Evolutionary conservation across 2,113 vertebrate genomes (phyloP).

Genomic region (Poecile atricapillus): DNA sequence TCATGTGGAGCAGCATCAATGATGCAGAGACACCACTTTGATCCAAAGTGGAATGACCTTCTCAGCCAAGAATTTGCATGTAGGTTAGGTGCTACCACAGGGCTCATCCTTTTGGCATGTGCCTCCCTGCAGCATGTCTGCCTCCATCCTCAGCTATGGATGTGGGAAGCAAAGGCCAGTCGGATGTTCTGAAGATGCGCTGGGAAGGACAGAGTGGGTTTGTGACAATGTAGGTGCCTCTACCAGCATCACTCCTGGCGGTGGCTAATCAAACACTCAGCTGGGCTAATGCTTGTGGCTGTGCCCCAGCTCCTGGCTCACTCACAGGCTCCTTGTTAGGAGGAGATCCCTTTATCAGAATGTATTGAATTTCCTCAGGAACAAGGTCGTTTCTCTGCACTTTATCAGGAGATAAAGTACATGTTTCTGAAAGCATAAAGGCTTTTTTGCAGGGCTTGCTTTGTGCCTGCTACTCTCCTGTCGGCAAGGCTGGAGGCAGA

Average conservation of each 20-base stretch:
- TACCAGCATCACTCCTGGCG: rapidly evolving
- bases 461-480: background rate
- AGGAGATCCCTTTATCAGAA: background rate
- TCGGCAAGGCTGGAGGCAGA: background rate
- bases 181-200: rapidly evolving
- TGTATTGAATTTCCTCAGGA: background rate
- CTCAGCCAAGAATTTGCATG: background rate
- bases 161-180: background rate
- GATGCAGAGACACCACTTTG: rapidly evolving
- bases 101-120: background rate
- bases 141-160: background rate
- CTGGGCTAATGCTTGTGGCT: background rate
- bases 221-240: background rate
- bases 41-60: background rate
- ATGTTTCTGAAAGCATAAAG: background rate
- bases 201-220: background rate
- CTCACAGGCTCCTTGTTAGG: background rate
- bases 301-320: background rate
- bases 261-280: background rate
- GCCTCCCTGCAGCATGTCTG: background rate
- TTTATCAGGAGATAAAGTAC: background rate
- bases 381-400: background rate
- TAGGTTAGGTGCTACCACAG: background rate
- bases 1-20: background rate
- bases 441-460: background rate